Evolutionary conservation across 2,888 invertebrate genomes (phyloP).

Genomic region (Pseudococcus viburni): DNA sequence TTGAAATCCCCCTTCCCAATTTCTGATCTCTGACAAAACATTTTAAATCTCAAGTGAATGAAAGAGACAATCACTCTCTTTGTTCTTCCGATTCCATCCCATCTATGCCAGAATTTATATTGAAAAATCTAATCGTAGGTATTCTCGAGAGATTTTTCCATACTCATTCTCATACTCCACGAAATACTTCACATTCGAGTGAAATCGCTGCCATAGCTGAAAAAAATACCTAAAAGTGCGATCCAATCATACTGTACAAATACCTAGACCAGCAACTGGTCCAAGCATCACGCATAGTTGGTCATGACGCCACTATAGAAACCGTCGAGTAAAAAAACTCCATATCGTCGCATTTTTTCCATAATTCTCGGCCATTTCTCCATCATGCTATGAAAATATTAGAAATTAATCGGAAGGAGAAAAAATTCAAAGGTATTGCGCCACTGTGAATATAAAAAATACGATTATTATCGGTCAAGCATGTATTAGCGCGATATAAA

Average conservation of each 20-base stretch:
- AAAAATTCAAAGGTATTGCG: constrained; percentile 21
- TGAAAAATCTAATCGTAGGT: neutral
- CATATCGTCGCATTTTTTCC: constrained; percentile 1
- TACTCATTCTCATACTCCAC: neutral
- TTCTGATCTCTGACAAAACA: no score
- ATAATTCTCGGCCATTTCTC: neutral
- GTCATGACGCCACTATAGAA: neutral
- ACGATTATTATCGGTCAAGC: constrained; percentile 37
- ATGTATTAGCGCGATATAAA: constrained; percentile 46
- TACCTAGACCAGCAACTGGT: neutral
- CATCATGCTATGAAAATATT: neutral
- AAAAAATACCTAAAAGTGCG: neutral
- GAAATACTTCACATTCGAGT: neutral
- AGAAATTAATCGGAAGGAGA: constrained; percentile 38
- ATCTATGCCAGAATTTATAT: neutral
- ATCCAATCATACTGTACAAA: neutral
- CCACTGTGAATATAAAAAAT: neutral
- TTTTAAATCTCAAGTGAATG: no score
- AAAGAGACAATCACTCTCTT: no score
- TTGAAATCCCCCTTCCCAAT: no score
- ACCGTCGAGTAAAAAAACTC: neutral
- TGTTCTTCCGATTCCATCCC: no score
- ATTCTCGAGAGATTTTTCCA: neutral
- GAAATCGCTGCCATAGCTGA: neutral
- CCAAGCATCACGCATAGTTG: constrained; percentile 23